Base-by-base conservation (phyloP, 1,140 invertebrate species). In the Drosophila bocki region DNA sequence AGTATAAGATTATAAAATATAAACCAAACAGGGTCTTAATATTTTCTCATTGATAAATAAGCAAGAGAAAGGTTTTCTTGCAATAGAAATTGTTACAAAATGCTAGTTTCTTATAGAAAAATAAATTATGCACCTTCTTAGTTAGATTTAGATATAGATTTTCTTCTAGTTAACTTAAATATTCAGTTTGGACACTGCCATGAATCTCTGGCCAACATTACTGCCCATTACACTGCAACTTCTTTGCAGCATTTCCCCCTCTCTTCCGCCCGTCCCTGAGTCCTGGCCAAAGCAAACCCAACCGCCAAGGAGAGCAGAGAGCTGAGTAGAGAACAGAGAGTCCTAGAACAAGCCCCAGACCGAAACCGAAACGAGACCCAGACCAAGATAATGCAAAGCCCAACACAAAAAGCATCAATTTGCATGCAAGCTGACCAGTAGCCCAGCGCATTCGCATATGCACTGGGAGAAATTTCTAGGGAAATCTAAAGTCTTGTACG, bases 351-450 rank as follows among this genome's bases (percentile, higher is more conserved):
- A 77, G 69, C 19, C 41, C 57, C 57, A 44, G 19, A 67, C 67
- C 47, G 22, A 67, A 69, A 67, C 71, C 47, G 60, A 48, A 44
- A 60, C 47, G 45, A 69, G 60, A 64, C 48, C 45, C 62, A 68
- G 48, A 61, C 75, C 74, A 78, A 77, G 74, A 78, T 78, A 78
- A 77, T 78, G 74, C 63, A 60, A 58, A 78, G 42, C 47, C 62
- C 71, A 57, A 67, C 61, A 75, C 74, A 78, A 78, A 77, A 78
- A 77, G 56, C 75, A 78, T 78, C 74, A 78, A 78, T 78, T 78
- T 78, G 75, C 75, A 78, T 78, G 75, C 63, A 61, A 48, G 35
- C 56, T 56, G 50, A 77, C 75, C 44, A 63, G 59, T 53, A 56
- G 42, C 59, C 57, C 62, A 62, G 57, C 19, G 41, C 37, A 35